A percentile compares a stretch with the other conserved stretches of the same genome.
Conservation (phyloP, 2,888 invertebrate genomes). For the Lottia scabra region DNA sequence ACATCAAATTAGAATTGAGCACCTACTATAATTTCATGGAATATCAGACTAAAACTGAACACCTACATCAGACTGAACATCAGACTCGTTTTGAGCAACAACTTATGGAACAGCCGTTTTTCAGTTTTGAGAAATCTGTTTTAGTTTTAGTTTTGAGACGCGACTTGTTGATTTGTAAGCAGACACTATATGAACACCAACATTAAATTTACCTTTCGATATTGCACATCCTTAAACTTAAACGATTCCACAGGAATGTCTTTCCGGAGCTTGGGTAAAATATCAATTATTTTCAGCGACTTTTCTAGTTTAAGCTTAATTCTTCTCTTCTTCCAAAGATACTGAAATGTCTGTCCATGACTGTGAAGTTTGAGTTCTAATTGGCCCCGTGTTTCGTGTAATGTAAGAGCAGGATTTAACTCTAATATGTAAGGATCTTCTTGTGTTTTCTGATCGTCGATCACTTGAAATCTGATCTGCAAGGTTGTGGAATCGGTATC, state of each 20-base stretch:
- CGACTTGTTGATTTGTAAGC: no score
- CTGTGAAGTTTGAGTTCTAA: slow-evolving; percentile 29
- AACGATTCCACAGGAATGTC: slow-evolving; percentile 26
- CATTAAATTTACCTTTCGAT: slow-evolving; percentile 35
- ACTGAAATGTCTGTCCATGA: slow-evolving; percentile 35
- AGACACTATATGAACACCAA: no score
- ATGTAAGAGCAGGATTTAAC: slow-evolving; percentile 27
- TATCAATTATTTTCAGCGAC: slow-evolving; percentile 33
- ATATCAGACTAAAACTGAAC: no score
- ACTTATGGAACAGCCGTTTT: no score
- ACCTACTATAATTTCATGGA: no score
- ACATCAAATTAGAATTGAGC: no score
- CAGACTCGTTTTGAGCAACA: no score
- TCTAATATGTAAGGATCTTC: no score
- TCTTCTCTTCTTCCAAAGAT: slow-evolving; percentile 33
- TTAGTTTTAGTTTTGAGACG: no score
- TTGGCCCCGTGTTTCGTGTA: slow-evolving; percentile 27
- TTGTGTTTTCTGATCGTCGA: slow-evolving; percentile 16
- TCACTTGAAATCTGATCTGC: slow-evolving; percentile 37
- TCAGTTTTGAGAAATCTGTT: no score
- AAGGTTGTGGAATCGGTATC: slow-evolving; percentile 1
- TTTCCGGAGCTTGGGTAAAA: slow-evolving; percentile 34
- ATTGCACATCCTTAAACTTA: slow-evolving; percentile 36
- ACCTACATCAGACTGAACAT: no score
- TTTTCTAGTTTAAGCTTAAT: slow-evolving; percentile 32